Evolutionary conservation across 2,113 vertebrate genomes (phyloP).

Genomic region (Echinops telfairi): DNA sequence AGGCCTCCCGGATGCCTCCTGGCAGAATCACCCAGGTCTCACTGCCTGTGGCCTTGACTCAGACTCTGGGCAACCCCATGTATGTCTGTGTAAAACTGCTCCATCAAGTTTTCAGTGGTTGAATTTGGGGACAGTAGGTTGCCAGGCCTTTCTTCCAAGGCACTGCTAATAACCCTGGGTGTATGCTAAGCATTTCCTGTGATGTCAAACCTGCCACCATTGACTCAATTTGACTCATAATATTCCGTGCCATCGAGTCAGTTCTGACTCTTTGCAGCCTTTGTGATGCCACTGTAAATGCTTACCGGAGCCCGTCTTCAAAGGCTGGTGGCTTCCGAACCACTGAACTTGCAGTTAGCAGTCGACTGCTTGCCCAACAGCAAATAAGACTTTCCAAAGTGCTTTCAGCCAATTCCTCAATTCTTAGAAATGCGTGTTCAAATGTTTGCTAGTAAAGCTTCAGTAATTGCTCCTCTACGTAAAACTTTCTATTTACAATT

Average conservation of each 20-base stretch:
- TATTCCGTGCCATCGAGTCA: too few relatives aligned
- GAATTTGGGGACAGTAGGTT: neutral
- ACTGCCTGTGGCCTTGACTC: neutral
- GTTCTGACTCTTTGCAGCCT: too few relatives aligned
- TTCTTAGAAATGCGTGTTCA: neutral
- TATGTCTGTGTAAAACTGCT: neutral
- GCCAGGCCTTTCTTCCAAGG: neutral
- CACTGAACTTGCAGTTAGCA: too few relatives aligned
- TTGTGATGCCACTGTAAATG: too few relatives aligned
- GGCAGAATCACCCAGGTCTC: neutral
- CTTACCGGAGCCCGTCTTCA: too few relatives aligned
- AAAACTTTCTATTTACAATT: conserved; percentile 1
- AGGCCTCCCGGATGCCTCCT: conserved; percentile 33
- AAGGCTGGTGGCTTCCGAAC: too few relatives aligned
- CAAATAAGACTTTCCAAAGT: neutral
- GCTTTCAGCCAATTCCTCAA: neutral
- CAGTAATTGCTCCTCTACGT: neutral
- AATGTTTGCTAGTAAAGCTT: neutral
- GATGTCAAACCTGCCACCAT: too few relatives aligned
- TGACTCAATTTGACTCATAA: too few relatives aligned
- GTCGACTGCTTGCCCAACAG: too few relatives aligned
- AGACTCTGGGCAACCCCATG: neutral
- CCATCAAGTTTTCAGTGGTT: neutral
- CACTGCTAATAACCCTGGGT: too few relatives aligned
- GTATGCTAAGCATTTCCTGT: too few relatives aligned